Evolutionary conservation across 2,113 vertebrate species (phyloP).

Genomic region (Bucco capensis): DNA sequence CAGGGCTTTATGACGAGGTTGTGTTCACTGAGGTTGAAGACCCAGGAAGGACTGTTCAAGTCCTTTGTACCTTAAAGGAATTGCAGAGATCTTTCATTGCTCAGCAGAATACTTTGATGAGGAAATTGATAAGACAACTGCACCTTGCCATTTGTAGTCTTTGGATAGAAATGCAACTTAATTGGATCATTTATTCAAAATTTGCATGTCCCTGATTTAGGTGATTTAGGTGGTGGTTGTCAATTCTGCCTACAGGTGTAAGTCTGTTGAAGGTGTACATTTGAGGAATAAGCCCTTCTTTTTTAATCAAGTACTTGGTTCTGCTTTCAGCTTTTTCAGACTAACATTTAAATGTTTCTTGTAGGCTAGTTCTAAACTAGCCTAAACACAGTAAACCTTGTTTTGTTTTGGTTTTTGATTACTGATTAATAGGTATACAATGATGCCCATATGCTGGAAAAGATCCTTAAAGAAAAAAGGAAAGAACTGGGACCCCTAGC

Average conservation of each 20-base stretch:
- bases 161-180: neutral
- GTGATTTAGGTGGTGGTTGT: neutral
- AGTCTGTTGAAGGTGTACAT: neutral
- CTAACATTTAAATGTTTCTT: neutral
- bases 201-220: neutral
- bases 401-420: conserved; percentile 16
- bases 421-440: conserved; percentile 88
- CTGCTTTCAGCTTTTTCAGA: neutral
- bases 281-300: neutral
- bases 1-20: neutral
- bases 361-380: neutral
- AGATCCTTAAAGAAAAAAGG: conserved; percentile 91
- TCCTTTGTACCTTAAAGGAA: neutral
- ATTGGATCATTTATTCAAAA: neutral
- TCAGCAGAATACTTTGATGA: neutral
- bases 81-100: neutral
- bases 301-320: neutral
- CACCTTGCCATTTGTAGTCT: neutral
- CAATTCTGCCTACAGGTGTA: neutral
- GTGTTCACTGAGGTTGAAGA: neutral
- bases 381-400: neutral
- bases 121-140: neutral
- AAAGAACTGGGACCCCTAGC: conserved; percentile 89
- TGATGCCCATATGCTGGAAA: conserved; percentile 93
- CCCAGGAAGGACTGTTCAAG: neutral